These are phyloP conservation scores for Neuroterus valhalla DNA, from an alignment of 1,140 invertebrate genomes.

Conservation along the genomic window DNA sequence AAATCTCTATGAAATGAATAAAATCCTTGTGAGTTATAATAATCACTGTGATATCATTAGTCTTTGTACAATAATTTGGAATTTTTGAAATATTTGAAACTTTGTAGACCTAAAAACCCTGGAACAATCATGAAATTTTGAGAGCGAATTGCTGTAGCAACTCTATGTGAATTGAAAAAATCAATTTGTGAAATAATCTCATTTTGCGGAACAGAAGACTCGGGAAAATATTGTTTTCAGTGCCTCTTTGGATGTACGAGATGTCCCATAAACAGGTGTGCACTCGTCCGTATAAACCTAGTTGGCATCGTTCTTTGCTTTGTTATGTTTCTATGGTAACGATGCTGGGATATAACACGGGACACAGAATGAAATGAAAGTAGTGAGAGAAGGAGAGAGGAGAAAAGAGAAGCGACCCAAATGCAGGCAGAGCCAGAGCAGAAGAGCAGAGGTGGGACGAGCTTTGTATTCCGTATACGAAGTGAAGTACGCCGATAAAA, in stretches of 20 bases:
- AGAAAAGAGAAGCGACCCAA: slow-evolving; percentile 42
- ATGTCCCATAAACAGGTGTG: slow-evolving; percentile 13
- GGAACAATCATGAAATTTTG: too few species aligned
- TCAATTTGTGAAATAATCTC: too few species aligned
- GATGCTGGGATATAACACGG: background rate
- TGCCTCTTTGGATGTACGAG: background rate
- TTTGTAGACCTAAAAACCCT: too few species aligned
- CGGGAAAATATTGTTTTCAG: background rate
- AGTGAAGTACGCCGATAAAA: slow-evolving; percentile 48
- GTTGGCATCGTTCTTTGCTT: slow-evolving; percentile 26
- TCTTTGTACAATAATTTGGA: too few species aligned
- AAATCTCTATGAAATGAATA: too few species aligned
- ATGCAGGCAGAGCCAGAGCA: slow-evolving; percentile 5
- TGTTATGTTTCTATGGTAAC: slow-evolving; percentile 25
- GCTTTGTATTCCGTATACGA: slow-evolving; percentile 49
- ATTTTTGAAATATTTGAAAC: too few species aligned
- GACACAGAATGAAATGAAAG: slow-evolving; percentile 24
- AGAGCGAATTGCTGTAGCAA: too few species aligned
- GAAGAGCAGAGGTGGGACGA: slow-evolving; percentile 41
- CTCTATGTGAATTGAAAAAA: too few species aligned
- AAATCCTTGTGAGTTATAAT: too few species aligned
- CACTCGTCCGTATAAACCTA: slow-evolving; percentile 24
- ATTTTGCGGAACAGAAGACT: too few species aligned
- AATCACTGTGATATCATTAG: too few species aligned
- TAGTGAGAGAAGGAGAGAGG: background rate